A percentile compares a stretch with the other conserved stretches of the same genome.
Conservation (phyloP, 2,113 vertebrate genomes). For the Dromiciops gliroides region DNA sequence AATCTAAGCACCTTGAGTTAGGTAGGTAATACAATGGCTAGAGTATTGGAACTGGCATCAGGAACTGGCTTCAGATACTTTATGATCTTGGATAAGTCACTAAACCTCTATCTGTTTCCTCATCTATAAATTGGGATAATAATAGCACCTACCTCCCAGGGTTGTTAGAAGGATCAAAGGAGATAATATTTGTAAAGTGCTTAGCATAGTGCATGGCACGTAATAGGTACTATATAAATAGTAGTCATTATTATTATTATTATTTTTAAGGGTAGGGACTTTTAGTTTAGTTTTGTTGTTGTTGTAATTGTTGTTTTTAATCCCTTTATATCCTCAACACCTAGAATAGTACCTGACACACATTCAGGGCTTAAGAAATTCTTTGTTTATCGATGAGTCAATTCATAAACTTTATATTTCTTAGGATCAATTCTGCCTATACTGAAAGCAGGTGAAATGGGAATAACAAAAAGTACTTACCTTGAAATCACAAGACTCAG, state of each 20-base stretch:
- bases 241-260: background rate
- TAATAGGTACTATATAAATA: background rate
- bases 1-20: too few relatives aligned
- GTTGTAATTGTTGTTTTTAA: too few relatives aligned
- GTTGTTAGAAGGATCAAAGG: background rate
- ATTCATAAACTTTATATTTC: background rate
- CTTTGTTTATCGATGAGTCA: background rate
- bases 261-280: background rate
- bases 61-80: too few relatives aligned
- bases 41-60: too few relatives aligned
- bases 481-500: background rate
- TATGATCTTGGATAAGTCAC: background rate
- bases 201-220: background rate
- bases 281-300: too few relatives aligned
- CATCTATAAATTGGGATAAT: background rate
- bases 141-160: background rate
- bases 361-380: background rate
- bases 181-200: background rate
- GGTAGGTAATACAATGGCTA: too few relatives aligned
- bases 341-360: background rate
- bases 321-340: background rate
- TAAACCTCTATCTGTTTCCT: background rate
- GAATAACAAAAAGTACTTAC: background rate
- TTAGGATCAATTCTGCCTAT: background rate
- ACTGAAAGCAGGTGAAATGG: background rate